These are phyloP conservation scores for Serrognathus titanus DNA, from an alignment of 2,888 invertebrate species.

Conservation along the genomic window DNA sequence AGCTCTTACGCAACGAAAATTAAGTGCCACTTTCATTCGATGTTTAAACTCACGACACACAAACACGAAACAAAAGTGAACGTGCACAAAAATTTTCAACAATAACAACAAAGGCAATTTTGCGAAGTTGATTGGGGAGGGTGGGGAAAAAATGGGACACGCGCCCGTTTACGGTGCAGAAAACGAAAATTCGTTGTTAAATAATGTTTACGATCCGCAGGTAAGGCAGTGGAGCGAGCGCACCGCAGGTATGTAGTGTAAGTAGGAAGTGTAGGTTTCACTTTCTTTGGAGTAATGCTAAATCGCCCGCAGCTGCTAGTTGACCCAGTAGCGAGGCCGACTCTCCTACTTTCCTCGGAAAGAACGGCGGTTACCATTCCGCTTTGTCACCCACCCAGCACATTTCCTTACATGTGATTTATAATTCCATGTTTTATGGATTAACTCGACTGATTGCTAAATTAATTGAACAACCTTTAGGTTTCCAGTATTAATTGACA, in stretches of 20 bases:
- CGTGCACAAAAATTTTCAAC: too few species aligned
- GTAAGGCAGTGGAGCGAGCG: constrained; percentile 10
- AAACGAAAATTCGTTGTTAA: too few species aligned
- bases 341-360: constrained; percentile 30
- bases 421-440: constrained; percentile 1
- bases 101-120: too few species aligned
- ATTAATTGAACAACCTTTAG: too few species aligned
- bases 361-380: constrained; percentile 8
- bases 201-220: neutral
- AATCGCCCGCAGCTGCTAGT: constrained; percentile 19
- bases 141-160: too few species aligned
- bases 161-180: too few species aligned
- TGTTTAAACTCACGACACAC: too few species aligned
- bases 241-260: constrained; percentile 18
- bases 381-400: constrained; percentile 8
- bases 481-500: too few species aligned
- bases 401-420: constrained; percentile 10
- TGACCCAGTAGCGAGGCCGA: constrained; percentile 34
- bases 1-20: too few species aligned
- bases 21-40: too few species aligned
- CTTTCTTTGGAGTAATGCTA: constrained; percentile 25
- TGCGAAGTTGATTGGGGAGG: too few species aligned
- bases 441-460: neutral
- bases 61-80: too few species aligned
- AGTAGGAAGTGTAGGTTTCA: constrained; percentile 26